phyloP scores from a whole-genome alignment of 1,140 invertebrate species.

The Druon quercuslanigerum region DNA sequence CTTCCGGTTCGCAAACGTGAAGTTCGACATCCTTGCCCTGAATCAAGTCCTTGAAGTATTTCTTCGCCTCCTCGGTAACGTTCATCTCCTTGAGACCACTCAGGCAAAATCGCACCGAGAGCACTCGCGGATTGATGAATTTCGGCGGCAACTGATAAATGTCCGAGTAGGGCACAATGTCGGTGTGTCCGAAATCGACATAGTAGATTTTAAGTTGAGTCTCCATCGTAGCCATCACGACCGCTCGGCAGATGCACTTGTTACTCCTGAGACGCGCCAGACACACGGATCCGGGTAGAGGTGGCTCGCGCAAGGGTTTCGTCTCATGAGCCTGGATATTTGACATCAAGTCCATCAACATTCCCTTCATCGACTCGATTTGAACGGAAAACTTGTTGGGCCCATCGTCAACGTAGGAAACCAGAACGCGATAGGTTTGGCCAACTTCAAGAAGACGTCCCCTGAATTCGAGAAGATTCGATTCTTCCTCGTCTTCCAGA shows the following conservation, averaged over 20 bases:
- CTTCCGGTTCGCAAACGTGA: constrained; percentile 80
- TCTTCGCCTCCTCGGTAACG: constrained; percentile 81
- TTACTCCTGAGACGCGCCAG: constrained; percentile 80
- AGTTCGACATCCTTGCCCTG: constrained; percentile 78
- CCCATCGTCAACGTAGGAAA: constrained; percentile 86
- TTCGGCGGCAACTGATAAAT: constrained; percentile 84
- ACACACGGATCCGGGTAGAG: constrained; percentile 83
- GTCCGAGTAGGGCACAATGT: constrained; percentile 80
- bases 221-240: constrained; percentile 81
- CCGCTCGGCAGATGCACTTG: constrained; percentile 81
- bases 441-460: constrained; percentile 78
- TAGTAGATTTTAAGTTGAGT: constrained; percentile 81
- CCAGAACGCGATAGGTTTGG: constrained; percentile 80
- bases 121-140: constrained; percentile 79
- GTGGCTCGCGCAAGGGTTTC: constrained; percentile 78
- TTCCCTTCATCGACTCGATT: constrained; percentile 76
- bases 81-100: constrained; percentile 81
- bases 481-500: background rate
- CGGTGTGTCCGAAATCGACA: constrained; percentile 86
- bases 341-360: constrained; percentile 81
- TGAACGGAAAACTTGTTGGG: constrained; percentile 85
- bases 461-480: constrained; percentile 70
- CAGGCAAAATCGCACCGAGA: constrained; percentile 78
- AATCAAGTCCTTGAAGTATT: constrained; percentile 82
- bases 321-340: constrained; percentile 77